Conservation (phyloP, 2,113 vertebrate species). For the Silurus asotus region DNA sequence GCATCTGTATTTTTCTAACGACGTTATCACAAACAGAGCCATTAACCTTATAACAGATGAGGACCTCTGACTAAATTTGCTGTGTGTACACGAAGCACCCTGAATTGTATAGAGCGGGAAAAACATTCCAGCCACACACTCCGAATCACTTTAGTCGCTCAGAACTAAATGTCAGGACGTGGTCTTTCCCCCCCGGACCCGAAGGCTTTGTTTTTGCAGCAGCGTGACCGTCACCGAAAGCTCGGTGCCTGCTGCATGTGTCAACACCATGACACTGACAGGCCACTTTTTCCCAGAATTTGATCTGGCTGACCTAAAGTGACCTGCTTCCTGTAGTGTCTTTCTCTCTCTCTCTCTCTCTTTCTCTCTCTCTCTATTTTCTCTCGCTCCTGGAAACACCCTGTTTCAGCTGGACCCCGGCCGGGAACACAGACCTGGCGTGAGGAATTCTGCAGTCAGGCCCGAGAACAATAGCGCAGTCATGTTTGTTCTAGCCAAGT, state of each 20-base stretch:
- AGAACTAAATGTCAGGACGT: neutral
- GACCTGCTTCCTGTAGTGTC: constrained; percentile 47
- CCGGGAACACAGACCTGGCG: constrained; percentile 43
- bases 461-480: constrained; percentile 33
- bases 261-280: constrained; percentile 28
- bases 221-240: neutral
- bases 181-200: neutral
- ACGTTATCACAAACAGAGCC: neutral
- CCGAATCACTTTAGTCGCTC: neutral
- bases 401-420: constrained; percentile 14
- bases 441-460: constrained; percentile 18
- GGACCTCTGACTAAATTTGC: no score
- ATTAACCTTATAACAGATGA: neutral
- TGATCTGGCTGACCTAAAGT: constrained; percentile 48
- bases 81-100: neutral
- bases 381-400: constrained; percentile 32
- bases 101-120: neutral
- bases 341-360: neutral
- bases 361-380: neutral
- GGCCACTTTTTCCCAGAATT: constrained; percentile 39
- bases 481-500: constrained; percentile 26
- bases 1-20: neutral
- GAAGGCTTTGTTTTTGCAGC: constrained; percentile 27
- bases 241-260: constrained; percentile 26
- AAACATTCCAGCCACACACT: neutral